Base-by-base conservation (phyloP, 2,113 vertebrate genomes). In the Proteles cristata region DNA sequence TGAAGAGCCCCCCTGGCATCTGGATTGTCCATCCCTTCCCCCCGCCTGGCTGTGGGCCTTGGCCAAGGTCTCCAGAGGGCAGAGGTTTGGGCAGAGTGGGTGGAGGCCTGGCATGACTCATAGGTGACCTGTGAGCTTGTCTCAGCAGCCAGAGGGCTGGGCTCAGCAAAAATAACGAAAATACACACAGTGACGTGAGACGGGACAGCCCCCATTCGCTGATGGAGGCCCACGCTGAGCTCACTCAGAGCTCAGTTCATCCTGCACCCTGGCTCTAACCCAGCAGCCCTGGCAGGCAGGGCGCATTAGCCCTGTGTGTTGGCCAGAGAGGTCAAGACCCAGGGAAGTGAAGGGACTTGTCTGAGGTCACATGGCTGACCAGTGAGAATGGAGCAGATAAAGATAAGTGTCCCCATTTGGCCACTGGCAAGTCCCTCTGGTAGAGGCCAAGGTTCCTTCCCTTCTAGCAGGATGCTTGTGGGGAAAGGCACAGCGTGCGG, bases 111-210 rank as follows among this genome's bases (percentile, higher is more conserved):
- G 28, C n/a, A 66, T 83, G 84, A 94, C 63, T 80, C 87, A 84
- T 43, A 80, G 77, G 63, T 39, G 50, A 68, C 87, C 58, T 50
- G 21, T 55, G 28, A 66, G 65, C 45, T 92, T n/a, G 28, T 76
- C 65, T 94, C 65, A 73, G 43, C 43, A 85, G 35, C 50, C 33
- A 26, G n/a, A 84, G 73, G 15, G n/a, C 15, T 83, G 69, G 31
- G 39, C 43, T 95, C 35, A n/a, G 84, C n/a, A 85, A 73, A 93
- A 86, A 39, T 74, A 92, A 55, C n/a, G 33, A 25, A n/a, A 79
- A 69, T 15, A 16, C 28, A 81, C 19, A 5, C 23, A 5, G 39
- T 45, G 80, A 50, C 43, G 53, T 28, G 31, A 55, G 53, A 6
- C 21, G 45, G 66, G 45, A 63, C 7, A 39, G 39, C 28, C 50